Evolutionary conservation across 2,113 vertebrate genomes (phyloP).

Genomic region (Hippocampus zosterae): DNA sequence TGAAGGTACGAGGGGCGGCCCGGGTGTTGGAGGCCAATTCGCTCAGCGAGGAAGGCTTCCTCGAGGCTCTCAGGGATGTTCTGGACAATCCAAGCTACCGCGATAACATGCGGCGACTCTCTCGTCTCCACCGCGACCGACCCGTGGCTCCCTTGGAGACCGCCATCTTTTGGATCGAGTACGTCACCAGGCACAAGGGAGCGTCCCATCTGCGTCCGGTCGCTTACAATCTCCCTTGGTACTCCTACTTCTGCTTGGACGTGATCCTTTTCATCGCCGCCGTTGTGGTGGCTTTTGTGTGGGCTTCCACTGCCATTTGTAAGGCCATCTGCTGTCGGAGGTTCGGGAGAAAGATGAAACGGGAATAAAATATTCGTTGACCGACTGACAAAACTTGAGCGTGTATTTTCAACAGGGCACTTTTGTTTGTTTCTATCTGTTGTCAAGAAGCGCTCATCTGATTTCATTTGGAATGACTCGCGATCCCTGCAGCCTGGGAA

Average conservation of each 20-base stretch:
- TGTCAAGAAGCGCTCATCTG: background rate
- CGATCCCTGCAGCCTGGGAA: background rate
- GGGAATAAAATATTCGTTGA: slow-evolving; percentile 40
- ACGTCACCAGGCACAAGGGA: slow-evolving; percentile 69
- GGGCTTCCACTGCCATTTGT: slow-evolving; percentile 28
- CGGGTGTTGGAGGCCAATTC: slow-evolving; percentile 46
- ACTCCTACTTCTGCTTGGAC: slow-evolving; percentile 66
- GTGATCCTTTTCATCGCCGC: slow-evolving; percentile 38
- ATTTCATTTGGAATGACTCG: background rate
- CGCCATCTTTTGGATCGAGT: slow-evolving; percentile 76
- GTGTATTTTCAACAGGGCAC: background rate
- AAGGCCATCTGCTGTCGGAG: slow-evolving; percentile 41
- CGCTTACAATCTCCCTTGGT: slow-evolving; percentile 65
- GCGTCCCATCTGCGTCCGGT: slow-evolving; percentile 58
- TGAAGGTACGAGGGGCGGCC: slow-evolving; percentile 63
- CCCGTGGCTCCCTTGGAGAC: slow-evolving; percentile 61
- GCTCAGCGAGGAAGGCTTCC: slow-evolving; percentile 52
- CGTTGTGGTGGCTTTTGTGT: slow-evolving; percentile 22
- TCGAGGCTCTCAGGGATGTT: slow-evolving; percentile 60
- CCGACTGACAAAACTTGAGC: background rate
- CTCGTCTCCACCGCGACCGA: slow-evolving; percentile 60
- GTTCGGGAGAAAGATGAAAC: slow-evolving; percentile 54
- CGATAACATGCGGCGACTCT: slow-evolving; percentile 60
- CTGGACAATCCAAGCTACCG: slow-evolving; percentile 62
- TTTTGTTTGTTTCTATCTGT: background rate